phyloP scores from a whole-genome alignment of 2,797 vertebrate genomes.

The Gymnodraco acuticeps region DNA sequence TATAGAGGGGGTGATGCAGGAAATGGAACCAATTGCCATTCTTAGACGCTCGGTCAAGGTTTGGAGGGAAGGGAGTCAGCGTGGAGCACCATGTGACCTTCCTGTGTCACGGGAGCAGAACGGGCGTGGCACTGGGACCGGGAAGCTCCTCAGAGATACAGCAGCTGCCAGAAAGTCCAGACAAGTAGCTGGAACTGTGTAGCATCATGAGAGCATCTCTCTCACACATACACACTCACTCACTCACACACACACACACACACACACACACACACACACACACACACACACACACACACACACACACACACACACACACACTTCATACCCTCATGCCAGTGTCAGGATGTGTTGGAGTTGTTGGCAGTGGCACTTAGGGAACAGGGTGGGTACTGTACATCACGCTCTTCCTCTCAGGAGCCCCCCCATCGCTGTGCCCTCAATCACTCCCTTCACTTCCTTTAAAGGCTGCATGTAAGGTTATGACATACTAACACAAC shows the following conservation, averaged over 20 bases:
- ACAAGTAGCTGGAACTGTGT: slow-evolving; percentile 20
- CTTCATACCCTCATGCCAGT: too few relatives aligned
- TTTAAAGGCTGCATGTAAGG: slow-evolving; percentile 30
- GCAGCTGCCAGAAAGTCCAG: slow-evolving; percentile 46
- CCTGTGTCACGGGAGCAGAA: slow-evolving; percentile 59
- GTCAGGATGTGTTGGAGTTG: slow-evolving; percentile 14
- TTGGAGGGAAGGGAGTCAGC: slow-evolving; percentile 51
- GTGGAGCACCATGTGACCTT: slow-evolving; percentile 31
- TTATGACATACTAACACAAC: neutral
- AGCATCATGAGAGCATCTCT: slow-evolving; percentile 28
- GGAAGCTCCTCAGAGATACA: slow-evolving; percentile 61
- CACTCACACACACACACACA: too few relatives aligned
- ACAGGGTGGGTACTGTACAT: slow-evolving; percentile 17
- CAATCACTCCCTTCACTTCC: slow-evolving; percentile 40
- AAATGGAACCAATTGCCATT: slow-evolving; percentile 46
- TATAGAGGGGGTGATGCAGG: slow-evolving; percentile 26
- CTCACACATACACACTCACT: too few relatives aligned
- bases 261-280: too few relatives aligned
- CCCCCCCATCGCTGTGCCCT: neutral
- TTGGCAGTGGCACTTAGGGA: slow-evolving; percentile 28
- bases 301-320: too few relatives aligned
- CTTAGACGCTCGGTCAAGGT: slow-evolving; percentile 34
- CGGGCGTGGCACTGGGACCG: slow-evolving; percentile 16
- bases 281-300: too few relatives aligned
- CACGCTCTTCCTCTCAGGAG: neutral